Conservation (phyloP, 2,888 invertebrate genomes). For the Tetropium fuscum region DNA sequence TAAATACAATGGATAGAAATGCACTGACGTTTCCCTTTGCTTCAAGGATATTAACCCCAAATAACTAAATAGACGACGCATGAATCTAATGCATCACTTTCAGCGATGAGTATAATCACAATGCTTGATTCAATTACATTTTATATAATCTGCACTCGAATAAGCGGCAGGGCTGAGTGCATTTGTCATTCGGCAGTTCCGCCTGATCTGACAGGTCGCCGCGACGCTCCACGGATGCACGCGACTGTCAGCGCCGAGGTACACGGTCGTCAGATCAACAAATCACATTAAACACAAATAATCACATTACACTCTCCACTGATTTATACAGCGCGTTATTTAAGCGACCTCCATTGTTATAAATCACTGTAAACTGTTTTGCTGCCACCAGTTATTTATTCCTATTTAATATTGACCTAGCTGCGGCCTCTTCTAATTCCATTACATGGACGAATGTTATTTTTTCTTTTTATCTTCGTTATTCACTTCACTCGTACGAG, state of each 20-base stretch:
- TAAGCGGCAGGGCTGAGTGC: conserved; percentile 61
- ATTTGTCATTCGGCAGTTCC: conserved; percentile 66
- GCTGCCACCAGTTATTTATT: conserved; percentile 50
- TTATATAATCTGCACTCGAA: conserved; percentile 66
- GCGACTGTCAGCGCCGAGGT: conserved; percentile 67
- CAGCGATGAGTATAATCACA: conserved; percentile 63
- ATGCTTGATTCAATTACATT: conserved; percentile 65
- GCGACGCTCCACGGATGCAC: conserved; percentile 59
- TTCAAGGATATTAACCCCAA: conserved; percentile 54
- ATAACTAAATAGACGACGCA: conserved; percentile 51
- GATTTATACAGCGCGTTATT: conserved; percentile 65
- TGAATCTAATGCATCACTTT: conserved; percentile 62
- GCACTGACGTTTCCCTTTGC: conserved; percentile 37
- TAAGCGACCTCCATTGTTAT: conserved; percentile 59
- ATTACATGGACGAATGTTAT: conserved; percentile 1
- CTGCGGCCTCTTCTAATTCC: conserved; percentile 17
- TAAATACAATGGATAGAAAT: conserved; percentile 27
- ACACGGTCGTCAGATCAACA: conserved; percentile 64
- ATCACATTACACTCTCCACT: conserved; percentile 66
- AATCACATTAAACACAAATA: conserved; percentile 67
- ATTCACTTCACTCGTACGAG: not conserved
- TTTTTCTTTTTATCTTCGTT: not conserved
- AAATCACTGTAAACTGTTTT: conserved; percentile 54
- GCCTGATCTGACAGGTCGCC: conserved; percentile 66
- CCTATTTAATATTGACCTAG: conserved; percentile 47